phyloP scores from a whole-genome alignment of 2,113 vertebrate species.

The Phainopepla nitens region DNA sequence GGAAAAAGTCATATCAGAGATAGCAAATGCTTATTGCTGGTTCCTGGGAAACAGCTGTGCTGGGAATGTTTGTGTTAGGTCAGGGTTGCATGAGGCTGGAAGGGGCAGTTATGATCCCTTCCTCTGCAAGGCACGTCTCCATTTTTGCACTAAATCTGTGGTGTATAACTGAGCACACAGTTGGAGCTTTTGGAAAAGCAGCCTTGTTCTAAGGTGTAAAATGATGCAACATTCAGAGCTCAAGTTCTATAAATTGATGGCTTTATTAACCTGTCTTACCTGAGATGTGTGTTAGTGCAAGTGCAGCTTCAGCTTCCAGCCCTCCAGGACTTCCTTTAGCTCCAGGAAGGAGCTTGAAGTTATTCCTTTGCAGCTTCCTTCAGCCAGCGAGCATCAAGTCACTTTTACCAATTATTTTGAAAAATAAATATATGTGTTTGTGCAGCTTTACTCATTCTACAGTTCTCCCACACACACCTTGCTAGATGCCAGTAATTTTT shows the following conservation, averaged over 20 bases:
- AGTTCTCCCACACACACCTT: neutral
- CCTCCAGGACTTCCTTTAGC: neutral
- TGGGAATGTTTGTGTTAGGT: neutral
- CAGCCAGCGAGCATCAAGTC: neutral
- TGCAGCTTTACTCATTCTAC: neutral
- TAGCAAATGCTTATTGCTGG: neutral
- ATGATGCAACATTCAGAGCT: neutral
- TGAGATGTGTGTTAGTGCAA: neutral
- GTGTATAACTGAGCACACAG: fast-evolving
- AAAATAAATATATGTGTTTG: neutral
- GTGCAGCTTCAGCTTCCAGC: neutral
- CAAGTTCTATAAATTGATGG: neutral
- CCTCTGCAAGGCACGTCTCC: neutral
- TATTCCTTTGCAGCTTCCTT: neutral
- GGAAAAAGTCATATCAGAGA: neutral
- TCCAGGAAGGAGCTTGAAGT: neutral
- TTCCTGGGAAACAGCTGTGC: neutral
- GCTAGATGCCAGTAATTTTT: neutral
- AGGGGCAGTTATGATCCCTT: neutral
- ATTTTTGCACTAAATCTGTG: neutral
- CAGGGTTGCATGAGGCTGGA: neutral
- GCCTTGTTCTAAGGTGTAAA: neutral
- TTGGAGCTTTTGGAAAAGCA: neutral
- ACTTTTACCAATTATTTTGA: neutral
- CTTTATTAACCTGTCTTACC: neutral